A percentile compares a stretch with the other conserved stretches of the same genome.
These are phyloP conservation scores for Heliconius congener DNA, from an alignment of 1,140 invertebrate genomes.

Conservation along the genomic window DNA sequence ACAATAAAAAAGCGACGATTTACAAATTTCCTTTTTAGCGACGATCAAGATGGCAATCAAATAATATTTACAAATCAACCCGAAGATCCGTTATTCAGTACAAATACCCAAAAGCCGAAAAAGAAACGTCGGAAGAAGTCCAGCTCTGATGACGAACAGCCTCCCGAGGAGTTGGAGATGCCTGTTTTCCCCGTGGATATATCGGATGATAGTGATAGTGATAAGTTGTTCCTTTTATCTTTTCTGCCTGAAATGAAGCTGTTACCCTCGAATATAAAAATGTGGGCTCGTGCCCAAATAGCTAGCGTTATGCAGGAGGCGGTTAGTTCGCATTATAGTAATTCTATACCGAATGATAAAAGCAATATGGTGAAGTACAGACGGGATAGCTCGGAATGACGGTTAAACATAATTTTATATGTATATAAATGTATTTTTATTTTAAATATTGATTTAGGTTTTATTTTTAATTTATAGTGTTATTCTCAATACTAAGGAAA, in stretches of 20 bases:
- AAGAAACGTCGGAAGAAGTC: conserved; percentile 41
- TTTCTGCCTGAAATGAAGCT: conserved; percentile 71
- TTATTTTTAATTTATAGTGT: neutral
- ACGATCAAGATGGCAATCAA: conserved; percentile 41
- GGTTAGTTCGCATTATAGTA: conserved; percentile 58
- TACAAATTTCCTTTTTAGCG: conserved; percentile 39
- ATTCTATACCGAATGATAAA: conserved; percentile 39
- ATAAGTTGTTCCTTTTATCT: conserved; percentile 66
- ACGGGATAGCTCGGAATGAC: conserved; percentile 44
- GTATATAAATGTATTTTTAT: too few relatives aligned
- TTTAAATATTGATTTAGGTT: neutral
- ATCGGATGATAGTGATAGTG: conserved; percentile 58
- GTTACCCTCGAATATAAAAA: conserved; percentile 67
- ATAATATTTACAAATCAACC: conserved; percentile 30
- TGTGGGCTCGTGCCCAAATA: conserved; percentile 73
- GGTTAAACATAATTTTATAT: neutral
- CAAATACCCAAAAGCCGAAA: conserved; percentile 34
- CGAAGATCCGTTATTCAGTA: conserved; percentile 31
- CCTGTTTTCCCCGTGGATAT: conserved; percentile 52
- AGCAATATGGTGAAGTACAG: conserved; percentile 46
- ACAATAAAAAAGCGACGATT: neutral
- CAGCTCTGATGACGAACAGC: conserved; percentile 42
- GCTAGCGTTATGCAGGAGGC: conserved; percentile 73
- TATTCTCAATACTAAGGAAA: too few relatives aligned
- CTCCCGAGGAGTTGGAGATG: conserved; percentile 59